Percentiles rank a stretch among this genome's conserved stretches.
Conservation (phyloP, 2,888 invertebrate species). For the Antheraea assamensis region DNA sequence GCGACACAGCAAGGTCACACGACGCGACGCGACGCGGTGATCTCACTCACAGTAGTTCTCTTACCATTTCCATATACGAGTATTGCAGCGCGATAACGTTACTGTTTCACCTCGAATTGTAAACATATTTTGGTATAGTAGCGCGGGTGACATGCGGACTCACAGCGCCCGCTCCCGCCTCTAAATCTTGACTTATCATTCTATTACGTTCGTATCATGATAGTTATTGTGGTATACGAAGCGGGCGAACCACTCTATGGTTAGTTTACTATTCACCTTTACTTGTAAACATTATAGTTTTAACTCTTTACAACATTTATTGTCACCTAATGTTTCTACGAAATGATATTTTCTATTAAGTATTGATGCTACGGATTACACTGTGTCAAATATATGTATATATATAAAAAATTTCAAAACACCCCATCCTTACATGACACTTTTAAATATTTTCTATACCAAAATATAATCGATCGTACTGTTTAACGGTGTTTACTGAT, state of each 20-base stretch:
- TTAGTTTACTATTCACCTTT: neutral
- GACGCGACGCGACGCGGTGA: neutral
- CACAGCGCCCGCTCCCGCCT: neutral
- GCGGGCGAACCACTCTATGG: neutral
- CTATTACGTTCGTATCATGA: neutral
- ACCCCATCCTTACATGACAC: no score
- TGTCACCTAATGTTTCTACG: neutral
- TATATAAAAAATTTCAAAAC: no score
- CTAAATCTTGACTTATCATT: neutral
- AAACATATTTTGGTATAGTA: neutral
- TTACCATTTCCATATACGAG: neutral
- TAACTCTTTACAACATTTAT: neutral
- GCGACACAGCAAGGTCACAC: neutral
- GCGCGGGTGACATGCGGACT: neutral
- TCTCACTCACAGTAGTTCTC: neutral
- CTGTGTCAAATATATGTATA: no score
- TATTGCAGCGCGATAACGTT: constrained; percentile 6
- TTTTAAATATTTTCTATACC: no score
- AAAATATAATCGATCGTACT: no score
- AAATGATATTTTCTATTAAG: neutral
- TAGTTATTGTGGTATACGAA: constrained; percentile 2
- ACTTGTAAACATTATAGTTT: neutral
- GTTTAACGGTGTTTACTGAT: no score
- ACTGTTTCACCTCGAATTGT: neutral
- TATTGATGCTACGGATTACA: no score